Percentiles rank a stretch among this genome's conserved stretches.
Evolutionary conservation across 2,113 vertebrate genomes (phyloP).

Genomic region (Psittacara wagleri): DNA sequence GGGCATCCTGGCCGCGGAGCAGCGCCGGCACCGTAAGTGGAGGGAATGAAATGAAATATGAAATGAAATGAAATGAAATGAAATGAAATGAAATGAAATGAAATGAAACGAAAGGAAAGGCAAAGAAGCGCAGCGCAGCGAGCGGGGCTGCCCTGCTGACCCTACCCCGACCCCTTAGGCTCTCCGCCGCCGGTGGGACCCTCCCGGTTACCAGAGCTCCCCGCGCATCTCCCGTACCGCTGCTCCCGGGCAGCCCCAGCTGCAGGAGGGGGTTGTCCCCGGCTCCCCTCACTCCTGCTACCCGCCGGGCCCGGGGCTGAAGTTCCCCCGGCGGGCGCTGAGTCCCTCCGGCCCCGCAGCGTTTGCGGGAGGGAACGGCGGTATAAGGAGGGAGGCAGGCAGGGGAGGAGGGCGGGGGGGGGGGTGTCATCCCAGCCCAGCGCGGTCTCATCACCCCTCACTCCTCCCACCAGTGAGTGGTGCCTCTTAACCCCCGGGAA

Average conservation of each 20-base stretch:
- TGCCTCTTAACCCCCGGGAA: slow-evolving; percentile 23
- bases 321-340: neutral
- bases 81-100: neutral
- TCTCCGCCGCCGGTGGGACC: neutral
- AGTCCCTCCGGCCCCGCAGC: neutral
- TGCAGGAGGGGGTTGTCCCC: neutral
- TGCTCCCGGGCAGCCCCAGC: neutral
- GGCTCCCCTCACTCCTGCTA: neutral
- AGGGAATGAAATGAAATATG: neutral
- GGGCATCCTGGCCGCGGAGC: neutral
- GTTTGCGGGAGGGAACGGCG: neutral
- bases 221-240: neutral
- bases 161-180: neutral
- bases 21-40: neutral
- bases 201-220: neutral
- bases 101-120: neutral
- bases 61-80: neutral
- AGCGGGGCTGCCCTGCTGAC: too few relatives aligned
- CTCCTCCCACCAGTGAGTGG: slow-evolving; percentile 29
- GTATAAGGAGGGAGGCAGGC: neutral
- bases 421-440: neutral
- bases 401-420: neutral
- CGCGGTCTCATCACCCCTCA: neutral
- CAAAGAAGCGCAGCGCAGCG: neutral
- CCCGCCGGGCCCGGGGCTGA: neutral